phyloP scores from a whole-genome alignment of 1,140 invertebrate species.

The Aphelinus atriplicis region DNA sequence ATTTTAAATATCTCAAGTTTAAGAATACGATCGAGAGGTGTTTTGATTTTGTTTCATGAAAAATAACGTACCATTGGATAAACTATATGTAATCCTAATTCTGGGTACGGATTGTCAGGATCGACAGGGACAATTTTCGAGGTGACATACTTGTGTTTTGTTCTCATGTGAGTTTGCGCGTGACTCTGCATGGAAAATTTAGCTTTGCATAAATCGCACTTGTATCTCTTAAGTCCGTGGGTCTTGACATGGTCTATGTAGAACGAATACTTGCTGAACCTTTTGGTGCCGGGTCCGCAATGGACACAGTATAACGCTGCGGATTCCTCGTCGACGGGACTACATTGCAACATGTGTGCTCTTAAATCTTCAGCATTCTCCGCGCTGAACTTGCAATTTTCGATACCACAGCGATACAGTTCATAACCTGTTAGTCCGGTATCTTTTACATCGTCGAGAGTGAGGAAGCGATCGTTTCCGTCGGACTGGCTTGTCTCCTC shows the following conservation, averaged over 20 bases:
- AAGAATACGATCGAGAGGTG: not conserved
- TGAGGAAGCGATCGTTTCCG: conserved; percentile 31
- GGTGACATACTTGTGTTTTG: conserved; percentile 63
- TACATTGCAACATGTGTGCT: conserved; percentile 65
- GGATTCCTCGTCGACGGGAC: conserved; percentile 44
- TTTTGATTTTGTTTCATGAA: not conserved
- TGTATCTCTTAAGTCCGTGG: conserved; percentile 66
- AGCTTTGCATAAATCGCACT: conserved; percentile 66
- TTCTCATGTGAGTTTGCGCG: conserved; percentile 67
- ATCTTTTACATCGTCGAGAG: conserved; percentile 58
- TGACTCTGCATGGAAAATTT: conserved; percentile 63
- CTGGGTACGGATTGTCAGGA: conserved; percentile 63
- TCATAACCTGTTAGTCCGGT: conserved; percentile 58
- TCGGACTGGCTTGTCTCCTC: not conserved
- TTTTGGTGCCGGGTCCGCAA: conserved; percentile 68
- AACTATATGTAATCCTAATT: conserved; percentile 35
- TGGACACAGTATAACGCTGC: conserved; percentile 23
- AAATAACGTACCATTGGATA: conserved; percentile 58
- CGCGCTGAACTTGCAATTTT: conserved; percentile 54
- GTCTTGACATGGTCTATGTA: conserved; percentile 64
- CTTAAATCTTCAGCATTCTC: conserved; percentile 56
- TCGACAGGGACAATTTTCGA: conserved; percentile 65
- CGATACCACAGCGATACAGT: conserved; percentile 68
- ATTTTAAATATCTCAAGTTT: too few relatives aligned
- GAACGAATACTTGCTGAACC: conserved; percentile 56